phyloP scores from a whole-genome alignment of 2,888 invertebrate genomes.

The Apotomis turbidana region DNA sequence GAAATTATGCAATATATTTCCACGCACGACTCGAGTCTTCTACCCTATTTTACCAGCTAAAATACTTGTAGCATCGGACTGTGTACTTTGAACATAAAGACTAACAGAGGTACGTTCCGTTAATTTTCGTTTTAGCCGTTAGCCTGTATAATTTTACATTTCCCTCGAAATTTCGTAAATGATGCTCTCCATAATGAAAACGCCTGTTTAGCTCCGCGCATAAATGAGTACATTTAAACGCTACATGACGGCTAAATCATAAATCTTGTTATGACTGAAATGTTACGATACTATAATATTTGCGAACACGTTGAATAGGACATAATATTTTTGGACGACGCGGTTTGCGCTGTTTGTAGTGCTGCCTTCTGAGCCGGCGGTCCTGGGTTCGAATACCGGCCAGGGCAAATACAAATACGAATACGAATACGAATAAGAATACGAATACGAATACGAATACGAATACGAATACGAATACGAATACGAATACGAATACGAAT shows the following conservation, averaged over 20 bases:
- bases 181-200: constrained; percentile 4
- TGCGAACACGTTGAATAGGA: not conserved
- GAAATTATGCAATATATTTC: too few species aligned
- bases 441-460: too few species aligned
- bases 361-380: too few species aligned
- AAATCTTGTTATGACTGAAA: not conserved
- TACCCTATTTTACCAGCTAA: not conserved
- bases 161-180: not conserved
- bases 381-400: too few species aligned
- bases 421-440: too few species aligned
- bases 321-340: too few species aligned
- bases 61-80: not conserved
- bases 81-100: not conserved
- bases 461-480: too few species aligned
- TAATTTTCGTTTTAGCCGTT: not conserved
- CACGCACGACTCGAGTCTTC: too few species aligned
- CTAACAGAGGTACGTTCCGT: not conserved
- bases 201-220: not conserved
- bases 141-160: constrained; percentile 4
- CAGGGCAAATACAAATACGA: too few species aligned
- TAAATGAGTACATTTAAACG: not conserved
- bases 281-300: not conserved
- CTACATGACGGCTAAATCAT: not conserved
- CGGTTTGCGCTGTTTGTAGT: too few species aligned
- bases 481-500: too few species aligned